phyloP scores from a whole-genome alignment of 2,113 vertebrate genomes.

The Numida meleagris region DNA sequence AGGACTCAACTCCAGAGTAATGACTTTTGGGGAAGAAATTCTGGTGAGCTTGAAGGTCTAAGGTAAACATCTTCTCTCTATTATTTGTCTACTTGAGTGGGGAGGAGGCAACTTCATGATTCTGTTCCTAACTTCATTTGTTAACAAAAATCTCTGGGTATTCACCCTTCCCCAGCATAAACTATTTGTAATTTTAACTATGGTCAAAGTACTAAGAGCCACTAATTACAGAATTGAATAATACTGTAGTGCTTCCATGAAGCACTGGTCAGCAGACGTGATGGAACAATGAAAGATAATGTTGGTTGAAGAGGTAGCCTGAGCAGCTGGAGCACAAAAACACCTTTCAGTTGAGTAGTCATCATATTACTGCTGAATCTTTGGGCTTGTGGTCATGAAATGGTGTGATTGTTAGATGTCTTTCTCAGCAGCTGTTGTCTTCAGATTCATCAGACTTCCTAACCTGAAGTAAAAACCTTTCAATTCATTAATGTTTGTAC shows the following conservation, averaged over 20 bases:
- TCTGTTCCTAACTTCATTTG: background rate
- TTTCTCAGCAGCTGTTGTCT: background rate
- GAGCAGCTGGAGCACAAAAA: background rate
- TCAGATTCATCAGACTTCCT: background rate
- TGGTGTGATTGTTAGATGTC: background rate
- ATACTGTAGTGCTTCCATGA: background rate
- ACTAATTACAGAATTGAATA: background rate
- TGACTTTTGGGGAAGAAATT: background rate
- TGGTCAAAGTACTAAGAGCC: background rate
- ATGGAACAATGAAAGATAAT: background rate
- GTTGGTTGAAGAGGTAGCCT: background rate
- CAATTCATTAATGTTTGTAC: background rate
- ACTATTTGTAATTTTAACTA: background rate
- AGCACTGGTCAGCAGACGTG: no score
- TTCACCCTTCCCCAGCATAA: background rate
- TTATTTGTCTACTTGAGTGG: background rate
- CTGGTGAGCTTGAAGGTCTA: background rate
- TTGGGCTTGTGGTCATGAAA: background rate
- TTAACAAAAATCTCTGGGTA: background rate
- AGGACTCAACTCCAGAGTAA: background rate
- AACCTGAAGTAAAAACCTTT: background rate
- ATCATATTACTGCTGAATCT: background rate
- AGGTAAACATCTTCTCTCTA: accelerated
- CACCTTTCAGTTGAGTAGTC: no score
- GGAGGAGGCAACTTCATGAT: background rate